phyloP scores from a whole-genome alignment of 2,888 invertebrate species.

The Zaprionus obscuricornis region DNA sequence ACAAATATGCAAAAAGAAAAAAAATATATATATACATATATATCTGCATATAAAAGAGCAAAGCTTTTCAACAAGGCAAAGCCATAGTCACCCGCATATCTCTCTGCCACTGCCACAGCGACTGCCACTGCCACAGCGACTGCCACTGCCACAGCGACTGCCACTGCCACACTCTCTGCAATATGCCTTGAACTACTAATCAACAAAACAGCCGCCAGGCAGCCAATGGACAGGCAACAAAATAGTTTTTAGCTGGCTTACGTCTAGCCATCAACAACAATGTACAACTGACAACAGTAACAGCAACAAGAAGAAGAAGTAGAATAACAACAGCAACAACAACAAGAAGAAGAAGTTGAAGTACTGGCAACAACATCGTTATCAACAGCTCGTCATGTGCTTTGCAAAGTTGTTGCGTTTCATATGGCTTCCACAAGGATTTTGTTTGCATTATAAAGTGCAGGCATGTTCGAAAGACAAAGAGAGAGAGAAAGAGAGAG shows the following conservation, averaged over 20 bases:
- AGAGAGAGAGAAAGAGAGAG: constrained; percentile 24
- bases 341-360: constrained; percentile 29
- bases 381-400: constrained; percentile 62
- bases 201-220: constrained; percentile 27
- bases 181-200: constrained; percentile 30
- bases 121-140: background rate
- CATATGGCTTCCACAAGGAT: constrained; percentile 74
- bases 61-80: constrained; percentile 43
- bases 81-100: background rate
- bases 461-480: no score
- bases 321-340: constrained; percentile 24
- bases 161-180: background rate
- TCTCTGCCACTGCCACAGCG: background rate
- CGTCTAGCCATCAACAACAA: constrained; percentile 46
- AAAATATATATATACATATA: constrained; percentile 1
- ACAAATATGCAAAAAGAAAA: constrained; percentile 66
- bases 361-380: constrained; percentile 66
- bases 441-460: constrained; percentile 52
- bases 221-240: constrained; percentile 45
- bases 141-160: constrained; percentile 2
- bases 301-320: constrained; percentile 24
- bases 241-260: constrained; percentile 53
- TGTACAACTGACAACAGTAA: constrained; percentile 22
- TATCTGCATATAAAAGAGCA: no score
- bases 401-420: constrained; percentile 54